phyloP scores from a whole-genome alignment of 2,888 invertebrate genomes.

The Diplazon laetatorius region DNA sequence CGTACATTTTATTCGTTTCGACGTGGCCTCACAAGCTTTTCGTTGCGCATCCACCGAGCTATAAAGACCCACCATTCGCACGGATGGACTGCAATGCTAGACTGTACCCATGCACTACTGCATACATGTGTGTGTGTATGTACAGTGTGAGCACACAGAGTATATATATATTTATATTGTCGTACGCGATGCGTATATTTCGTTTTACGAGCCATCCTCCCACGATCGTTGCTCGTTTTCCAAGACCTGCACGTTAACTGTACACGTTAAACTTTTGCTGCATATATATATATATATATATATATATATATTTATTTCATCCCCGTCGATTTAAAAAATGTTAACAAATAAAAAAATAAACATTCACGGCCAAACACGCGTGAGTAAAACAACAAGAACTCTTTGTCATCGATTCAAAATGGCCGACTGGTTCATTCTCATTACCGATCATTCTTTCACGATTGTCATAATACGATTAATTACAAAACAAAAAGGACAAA shows the following conservation, averaged over 20 bases:
- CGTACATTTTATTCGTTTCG: too few relatives aligned
- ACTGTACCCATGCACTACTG: not conserved
- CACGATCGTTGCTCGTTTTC: conserved; percentile 45
- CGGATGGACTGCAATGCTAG: not conserved
- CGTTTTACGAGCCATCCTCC: conserved; percentile 62
- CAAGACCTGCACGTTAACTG: conserved; percentile 6
- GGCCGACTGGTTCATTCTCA: not conserved
- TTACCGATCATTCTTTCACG: too few relatives aligned
- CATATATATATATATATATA: too few relatives aligned
- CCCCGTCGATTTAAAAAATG: conserved; percentile 32
- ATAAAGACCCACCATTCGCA: conserved; percentile 32
- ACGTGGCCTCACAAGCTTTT: conserved; percentile 6
- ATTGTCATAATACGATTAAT: too few relatives aligned
- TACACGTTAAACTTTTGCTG: too few relatives aligned
- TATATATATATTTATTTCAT: conserved; percentile 27
- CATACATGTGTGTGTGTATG: not conserved
- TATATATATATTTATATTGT: too few relatives aligned
- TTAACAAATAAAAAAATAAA: conserved; percentile 39
- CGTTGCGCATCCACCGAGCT: not conserved
- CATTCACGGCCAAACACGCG: conserved; percentile 66
- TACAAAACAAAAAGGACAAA: too few relatives aligned
- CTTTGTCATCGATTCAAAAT: conserved; percentile 31
- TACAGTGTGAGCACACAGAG: conserved; percentile 12
- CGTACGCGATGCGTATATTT: conserved; percentile 42
- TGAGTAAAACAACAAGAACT: conserved; percentile 58